These are phyloP conservation scores for Hapalemur alaotrensis DNA, from an alignment of 2,797 vertebrate species.

Conservation along the genomic window DNA sequence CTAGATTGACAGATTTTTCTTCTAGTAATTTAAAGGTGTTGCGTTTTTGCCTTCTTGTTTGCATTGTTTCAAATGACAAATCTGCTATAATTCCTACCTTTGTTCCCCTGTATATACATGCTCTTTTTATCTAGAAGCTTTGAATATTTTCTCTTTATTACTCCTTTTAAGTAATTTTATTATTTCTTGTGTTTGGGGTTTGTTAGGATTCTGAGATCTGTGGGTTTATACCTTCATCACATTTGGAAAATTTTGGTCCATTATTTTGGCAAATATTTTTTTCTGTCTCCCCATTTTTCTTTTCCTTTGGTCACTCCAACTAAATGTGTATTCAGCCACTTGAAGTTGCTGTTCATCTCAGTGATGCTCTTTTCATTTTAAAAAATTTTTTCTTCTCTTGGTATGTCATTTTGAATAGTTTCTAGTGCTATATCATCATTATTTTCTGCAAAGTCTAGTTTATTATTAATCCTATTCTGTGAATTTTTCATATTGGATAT, in stretches of 20 bases:
- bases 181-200: background rate
- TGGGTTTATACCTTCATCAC: background rate
- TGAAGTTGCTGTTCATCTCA: background rate
- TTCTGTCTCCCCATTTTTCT: background rate
- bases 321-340: background rate
- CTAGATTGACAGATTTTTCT: background rate
- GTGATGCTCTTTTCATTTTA: background rate
- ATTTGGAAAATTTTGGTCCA: background rate
- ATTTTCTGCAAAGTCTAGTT: background rate
- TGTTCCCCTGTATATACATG: background rate
- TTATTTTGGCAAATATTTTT: background rate
- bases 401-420: slow-evolving; percentile 7
- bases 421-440: background rate
- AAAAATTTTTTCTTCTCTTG: background rate
- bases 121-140: background rate
- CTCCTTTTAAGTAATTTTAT: background rate
- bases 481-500: background rate
- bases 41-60: background rate
- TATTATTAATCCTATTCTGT: background rate
- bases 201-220: background rate
- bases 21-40: background rate
- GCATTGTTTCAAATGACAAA: background rate
- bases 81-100: background rate
- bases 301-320: background rate
- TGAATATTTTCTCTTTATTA: slow-evolving; percentile 11